A percentile compares a stretch with the other conserved stretches of the same genome.
Conservation (phyloP, 2,888 invertebrate genomes). For the Xanthorhoe spadicearia region DNA sequence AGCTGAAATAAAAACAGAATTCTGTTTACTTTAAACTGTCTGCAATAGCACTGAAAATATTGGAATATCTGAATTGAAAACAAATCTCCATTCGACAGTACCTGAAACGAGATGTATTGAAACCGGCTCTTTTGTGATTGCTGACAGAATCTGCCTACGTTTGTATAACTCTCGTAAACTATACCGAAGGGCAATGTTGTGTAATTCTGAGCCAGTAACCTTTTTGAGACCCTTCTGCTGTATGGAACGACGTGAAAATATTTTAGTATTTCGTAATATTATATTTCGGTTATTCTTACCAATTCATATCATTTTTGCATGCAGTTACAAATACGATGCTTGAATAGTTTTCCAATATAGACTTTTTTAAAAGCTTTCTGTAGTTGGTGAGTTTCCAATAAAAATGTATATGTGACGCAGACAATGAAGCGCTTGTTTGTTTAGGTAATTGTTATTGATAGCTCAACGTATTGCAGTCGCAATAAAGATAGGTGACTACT, state of each 20-base stretch:
- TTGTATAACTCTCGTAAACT: conserved; percentile 3
- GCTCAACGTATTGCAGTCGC: too few species aligned
- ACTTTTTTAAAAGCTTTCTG: conserved; percentile 10
- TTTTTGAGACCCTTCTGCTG: not conserved
- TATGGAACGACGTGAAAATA: not conserved
- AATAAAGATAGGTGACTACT: too few species aligned
- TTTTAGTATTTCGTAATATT: too few species aligned
- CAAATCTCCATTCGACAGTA: conserved; percentile 12
- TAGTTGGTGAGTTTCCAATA: conserved; percentile 17
- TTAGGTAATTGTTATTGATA: too few species aligned
- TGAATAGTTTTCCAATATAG: conserved; percentile 5
- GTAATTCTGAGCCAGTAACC: not conserved
- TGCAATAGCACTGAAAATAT: conserved; percentile 12
- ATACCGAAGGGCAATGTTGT: not conserved
- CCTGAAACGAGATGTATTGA: conserved; percentile 19
- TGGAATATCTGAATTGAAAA: conserved; percentile 17
- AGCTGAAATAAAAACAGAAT: not conserved
- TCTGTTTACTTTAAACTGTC: conserved; percentile 9
- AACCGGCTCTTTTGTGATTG: conserved; percentile 17
- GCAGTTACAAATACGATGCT: conserved; percentile 1
- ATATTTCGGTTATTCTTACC: too few species aligned
- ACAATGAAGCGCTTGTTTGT: too few species aligned
- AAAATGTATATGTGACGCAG: not conserved
- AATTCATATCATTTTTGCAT: not conserved
- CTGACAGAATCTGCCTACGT: conserved; percentile 12